Percentiles rank a stretch among this genome's conserved stretches.
phyloP scores from a whole-genome alignment of 2,888 invertebrate genomes.

The Spisula solida region DNA sequence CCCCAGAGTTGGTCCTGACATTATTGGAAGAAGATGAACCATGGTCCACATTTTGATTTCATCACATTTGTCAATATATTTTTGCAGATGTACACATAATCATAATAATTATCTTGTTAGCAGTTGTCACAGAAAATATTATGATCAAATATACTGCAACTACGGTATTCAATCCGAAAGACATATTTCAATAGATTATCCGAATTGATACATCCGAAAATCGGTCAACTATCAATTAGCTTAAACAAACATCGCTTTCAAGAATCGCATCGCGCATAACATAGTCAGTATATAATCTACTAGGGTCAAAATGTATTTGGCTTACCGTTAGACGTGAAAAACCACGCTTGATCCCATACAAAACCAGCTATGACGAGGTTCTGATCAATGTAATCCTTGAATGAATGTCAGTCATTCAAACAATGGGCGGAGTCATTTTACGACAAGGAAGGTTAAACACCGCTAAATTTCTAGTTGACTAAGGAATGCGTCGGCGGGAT shows the following conservation, averaged over 20 bases:
- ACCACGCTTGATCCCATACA: not conserved
- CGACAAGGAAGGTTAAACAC: no score
- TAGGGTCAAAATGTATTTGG: no score
- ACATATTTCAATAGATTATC: not conserved
- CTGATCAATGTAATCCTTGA: not conserved
- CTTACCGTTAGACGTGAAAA: not conserved
- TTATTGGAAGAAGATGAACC: not conserved
- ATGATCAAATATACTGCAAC: not conserved
- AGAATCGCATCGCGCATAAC: not conserved
- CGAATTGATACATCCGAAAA: constrained; percentile 5
- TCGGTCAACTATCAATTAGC: not conserved
- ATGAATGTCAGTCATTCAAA: not conserved
- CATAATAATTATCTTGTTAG: not conserved
- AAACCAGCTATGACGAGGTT: not conserved
- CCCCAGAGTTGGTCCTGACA: no score
- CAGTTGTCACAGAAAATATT: not conserved
- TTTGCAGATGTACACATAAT: not conserved
- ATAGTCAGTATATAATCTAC: not conserved
- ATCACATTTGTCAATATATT: not conserved
- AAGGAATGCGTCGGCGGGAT: no score
- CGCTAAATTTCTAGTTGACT: no score
- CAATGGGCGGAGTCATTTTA: not conserved
- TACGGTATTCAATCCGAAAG: not conserved
- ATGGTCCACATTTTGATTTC: constrained; percentile 8
- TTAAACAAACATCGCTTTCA: not conserved